phyloP scores from a whole-genome alignment of 2,113 vertebrate species.

The Fregata magnificens region DNA sequence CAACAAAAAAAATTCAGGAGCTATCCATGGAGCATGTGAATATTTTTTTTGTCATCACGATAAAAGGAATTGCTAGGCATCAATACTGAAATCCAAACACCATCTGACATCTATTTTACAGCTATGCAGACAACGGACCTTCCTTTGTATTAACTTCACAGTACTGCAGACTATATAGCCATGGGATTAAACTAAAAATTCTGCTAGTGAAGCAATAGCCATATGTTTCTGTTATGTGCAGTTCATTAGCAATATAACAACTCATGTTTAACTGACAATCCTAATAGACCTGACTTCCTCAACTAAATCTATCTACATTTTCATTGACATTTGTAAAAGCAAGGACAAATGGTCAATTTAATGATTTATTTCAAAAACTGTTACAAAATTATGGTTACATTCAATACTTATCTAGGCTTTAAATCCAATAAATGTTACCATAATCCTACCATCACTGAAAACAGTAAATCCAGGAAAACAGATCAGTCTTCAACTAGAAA shows the following conservation, averaged over 20 bases:
- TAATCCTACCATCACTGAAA: background rate
- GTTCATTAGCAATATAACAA: background rate
- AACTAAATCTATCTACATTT: background rate
- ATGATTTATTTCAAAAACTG: background rate
- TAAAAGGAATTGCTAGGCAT: background rate
- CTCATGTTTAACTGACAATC: background rate
- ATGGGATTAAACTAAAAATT: background rate
- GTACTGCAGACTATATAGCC: background rate
- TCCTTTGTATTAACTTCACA: background rate
- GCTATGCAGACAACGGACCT: background rate
- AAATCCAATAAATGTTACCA: background rate
- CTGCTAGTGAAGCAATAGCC: background rate
- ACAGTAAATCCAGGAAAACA: background rate
- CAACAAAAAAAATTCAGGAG: background rate
- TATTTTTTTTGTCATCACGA: background rate
- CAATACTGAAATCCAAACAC: background rate
- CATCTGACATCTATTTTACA: background rate
- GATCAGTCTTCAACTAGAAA: background rate
- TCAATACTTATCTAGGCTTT: background rate
- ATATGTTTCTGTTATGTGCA: background rate
- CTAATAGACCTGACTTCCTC: background rate
- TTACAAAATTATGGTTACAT: background rate
- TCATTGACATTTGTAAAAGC: background rate
- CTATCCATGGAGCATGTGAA: background rate
- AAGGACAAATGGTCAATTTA: background rate